Conservation (phyloP, 2,888 invertebrate genomes). For the Ganaspis brasiliensis region DNA sequence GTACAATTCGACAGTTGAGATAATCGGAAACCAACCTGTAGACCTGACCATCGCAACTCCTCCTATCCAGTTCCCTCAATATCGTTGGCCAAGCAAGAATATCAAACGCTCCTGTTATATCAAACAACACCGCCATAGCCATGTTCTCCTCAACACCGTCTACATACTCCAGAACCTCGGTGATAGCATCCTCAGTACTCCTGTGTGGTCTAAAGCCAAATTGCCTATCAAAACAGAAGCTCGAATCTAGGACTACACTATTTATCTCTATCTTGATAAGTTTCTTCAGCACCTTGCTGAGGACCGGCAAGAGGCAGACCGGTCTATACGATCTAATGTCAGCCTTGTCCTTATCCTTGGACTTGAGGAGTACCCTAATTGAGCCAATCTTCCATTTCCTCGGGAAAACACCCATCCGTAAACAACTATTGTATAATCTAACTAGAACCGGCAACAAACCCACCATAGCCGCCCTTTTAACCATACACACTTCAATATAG, state of each 20-base stretch:
- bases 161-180: no score
- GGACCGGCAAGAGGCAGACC: conserved; percentile 51
- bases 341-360: conserved; percentile 32
- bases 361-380: conserved; percentile 38
- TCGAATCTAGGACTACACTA: not conserved
- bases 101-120: conserved; percentile 47
- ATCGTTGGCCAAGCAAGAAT: conserved; percentile 2
- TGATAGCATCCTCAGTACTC: conserved; percentile 21
- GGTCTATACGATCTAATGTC: conserved; percentile 50
- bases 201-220: not conserved
- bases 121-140: conserved; percentile 29
- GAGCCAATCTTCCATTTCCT: conserved; percentile 41
- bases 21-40: conserved; percentile 29
- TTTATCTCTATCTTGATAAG: conserved; percentile 25
- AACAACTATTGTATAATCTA: conserved; percentile 33
- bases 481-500: not conserved
- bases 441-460: not conserved
- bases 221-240: not conserved
- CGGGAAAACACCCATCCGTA: conserved; percentile 42
- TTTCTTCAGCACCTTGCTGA: conserved; percentile 50
- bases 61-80: not conserved
- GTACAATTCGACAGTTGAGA: conserved; percentile 21
- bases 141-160: not conserved
- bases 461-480: not conserved
- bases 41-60: not conserved